Conservation (phyloP, 2,888 invertebrate genomes). For the Pycnomerus fuliginosus region DNA sequence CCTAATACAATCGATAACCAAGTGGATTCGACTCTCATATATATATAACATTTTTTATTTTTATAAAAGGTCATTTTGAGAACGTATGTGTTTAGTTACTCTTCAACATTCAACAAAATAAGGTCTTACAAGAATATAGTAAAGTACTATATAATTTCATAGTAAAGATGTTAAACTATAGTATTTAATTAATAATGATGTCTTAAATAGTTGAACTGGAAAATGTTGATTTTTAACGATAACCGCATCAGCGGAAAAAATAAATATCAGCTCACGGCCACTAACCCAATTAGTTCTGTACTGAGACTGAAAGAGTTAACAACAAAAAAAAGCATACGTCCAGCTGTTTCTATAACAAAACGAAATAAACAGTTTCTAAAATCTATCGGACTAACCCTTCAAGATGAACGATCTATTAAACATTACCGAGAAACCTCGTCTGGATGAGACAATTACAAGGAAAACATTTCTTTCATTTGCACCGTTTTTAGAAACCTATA, state of each 20-base stretch:
- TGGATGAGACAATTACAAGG: slow-evolving; percentile 32
- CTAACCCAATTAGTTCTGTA: slow-evolving; percentile 6
- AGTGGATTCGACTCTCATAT: too few species aligned
- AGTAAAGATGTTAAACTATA: too few species aligned
- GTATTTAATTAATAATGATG: neutral
- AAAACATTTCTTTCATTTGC: slow-evolving; percentile 33
- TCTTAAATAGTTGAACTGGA: neutral
- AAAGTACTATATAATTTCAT: too few species aligned
- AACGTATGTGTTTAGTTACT: too few species aligned
- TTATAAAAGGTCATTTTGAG: too few species aligned
- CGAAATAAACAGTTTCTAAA: slow-evolving; percentile 20
- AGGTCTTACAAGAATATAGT: too few species aligned
- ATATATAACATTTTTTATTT: too few species aligned
- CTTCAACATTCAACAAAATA: too few species aligned
- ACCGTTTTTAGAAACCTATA: slow-evolving; percentile 32
- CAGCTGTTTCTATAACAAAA: slow-evolving; percentile 5
- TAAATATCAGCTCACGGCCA: slow-evolving; percentile 7
- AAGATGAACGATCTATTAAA: slow-evolving; percentile 26
- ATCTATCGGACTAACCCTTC: slow-evolving; percentile 17
- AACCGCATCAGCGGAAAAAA: neutral
- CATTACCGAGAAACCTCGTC: slow-evolving; percentile 19
- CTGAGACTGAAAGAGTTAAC: slow-evolving; percentile 7
- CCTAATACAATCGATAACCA: too few species aligned
- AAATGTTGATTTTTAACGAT: slow-evolving; percentile 18
- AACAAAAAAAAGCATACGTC: slow-evolving; percentile 3